Evolutionary conservation across 1,140 invertebrate species (phyloP).

Genomic region (Magallana gigas): DNA sequence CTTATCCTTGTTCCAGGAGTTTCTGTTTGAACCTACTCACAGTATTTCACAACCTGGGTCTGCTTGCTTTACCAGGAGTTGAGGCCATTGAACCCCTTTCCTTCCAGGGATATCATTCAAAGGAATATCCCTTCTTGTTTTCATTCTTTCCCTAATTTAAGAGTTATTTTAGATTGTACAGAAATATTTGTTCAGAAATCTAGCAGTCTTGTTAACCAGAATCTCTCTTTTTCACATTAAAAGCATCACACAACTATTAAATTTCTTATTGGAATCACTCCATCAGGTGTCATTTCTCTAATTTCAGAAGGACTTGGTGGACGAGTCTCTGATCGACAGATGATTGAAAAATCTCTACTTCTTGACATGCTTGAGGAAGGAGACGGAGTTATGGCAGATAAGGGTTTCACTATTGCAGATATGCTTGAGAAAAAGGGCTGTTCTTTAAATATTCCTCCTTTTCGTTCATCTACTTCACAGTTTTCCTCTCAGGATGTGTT

Average conservation of each 20-base stretch:
- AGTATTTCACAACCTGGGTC: constrained; percentile 59
- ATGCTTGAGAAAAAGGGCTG: constrained; percentile 41
- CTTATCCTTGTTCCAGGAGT: constrained; percentile 53
- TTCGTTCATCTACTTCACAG: constrained; percentile 7
- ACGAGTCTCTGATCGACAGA: too few relatives aligned
- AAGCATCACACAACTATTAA: constrained; percentile 62
- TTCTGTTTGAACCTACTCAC: too few relatives aligned
- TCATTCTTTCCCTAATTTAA: constrained; percentile 73
- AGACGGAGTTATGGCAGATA: constrained; percentile 65
- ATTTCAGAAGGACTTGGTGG: too few relatives aligned
- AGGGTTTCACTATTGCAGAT: constrained; percentile 62
- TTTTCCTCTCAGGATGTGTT: constrained; percentile 17
- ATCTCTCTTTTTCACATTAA: neutral
- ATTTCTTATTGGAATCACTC: constrained; percentile 62
- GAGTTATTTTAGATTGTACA: constrained; percentile 79
- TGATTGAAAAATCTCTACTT: constrained; percentile 37
- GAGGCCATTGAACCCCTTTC: constrained; percentile 49
- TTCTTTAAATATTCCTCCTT: constrained; percentile 59
- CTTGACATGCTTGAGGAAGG: constrained; percentile 58
- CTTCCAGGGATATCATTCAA: constrained; percentile 62
- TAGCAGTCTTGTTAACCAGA: constrained; percentile 36
- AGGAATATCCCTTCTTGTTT: constrained; percentile 55
- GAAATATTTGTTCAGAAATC: constrained; percentile 77
- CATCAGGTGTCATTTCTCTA: neutral
- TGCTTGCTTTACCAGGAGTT: constrained; percentile 56